Percentiles rank a stretch among this genome's conserved stretches.
phyloP scores from a whole-genome alignment of 2,797 vertebrate species.

The Myotis findleyi region DNA sequence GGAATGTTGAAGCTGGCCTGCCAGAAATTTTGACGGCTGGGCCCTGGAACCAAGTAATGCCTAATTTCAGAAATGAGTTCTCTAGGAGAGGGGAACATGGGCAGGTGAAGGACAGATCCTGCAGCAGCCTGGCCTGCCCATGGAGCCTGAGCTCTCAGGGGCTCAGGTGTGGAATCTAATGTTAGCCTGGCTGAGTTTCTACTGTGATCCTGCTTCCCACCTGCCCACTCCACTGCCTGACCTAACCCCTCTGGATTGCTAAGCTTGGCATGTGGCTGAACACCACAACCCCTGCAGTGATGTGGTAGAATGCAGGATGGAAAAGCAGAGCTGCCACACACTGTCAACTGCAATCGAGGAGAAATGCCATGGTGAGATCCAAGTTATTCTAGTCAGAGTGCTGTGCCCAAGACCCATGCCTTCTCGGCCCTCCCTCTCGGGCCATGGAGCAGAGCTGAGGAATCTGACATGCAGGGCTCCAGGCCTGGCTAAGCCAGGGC shows the following conservation, averaged over 20 bases:
- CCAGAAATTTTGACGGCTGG: constrained; percentile 29
- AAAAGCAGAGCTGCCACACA: background rate
- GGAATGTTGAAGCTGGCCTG: constrained; percentile 66
- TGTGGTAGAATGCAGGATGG: background rate
- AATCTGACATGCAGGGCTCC: constrained; percentile 24
- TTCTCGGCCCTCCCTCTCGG: background rate
- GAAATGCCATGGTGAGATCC: background rate
- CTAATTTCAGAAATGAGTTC: constrained; percentile 41
- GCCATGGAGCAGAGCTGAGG: background rate
- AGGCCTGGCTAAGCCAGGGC: background rate
- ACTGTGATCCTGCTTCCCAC: background rate
- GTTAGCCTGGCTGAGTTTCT: background rate
- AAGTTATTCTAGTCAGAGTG: constrained; percentile 13
- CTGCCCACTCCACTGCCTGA: background rate
- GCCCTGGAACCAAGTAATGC: constrained; percentile 22
- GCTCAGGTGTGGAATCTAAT: background rate
- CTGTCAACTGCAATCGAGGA: background rate
- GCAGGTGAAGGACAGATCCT: background rate
- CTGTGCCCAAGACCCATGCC: background rate
- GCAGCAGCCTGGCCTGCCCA: background rate
- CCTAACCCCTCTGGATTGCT: background rate
- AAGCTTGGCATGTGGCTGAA: background rate
- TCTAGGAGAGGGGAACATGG: background rate
- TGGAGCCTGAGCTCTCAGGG: background rate
- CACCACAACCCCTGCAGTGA: background rate